These are phyloP conservation scores for Hybognathus amarus DNA, from an alignment of 2,797 vertebrate species.

Conservation along the genomic window DNA sequence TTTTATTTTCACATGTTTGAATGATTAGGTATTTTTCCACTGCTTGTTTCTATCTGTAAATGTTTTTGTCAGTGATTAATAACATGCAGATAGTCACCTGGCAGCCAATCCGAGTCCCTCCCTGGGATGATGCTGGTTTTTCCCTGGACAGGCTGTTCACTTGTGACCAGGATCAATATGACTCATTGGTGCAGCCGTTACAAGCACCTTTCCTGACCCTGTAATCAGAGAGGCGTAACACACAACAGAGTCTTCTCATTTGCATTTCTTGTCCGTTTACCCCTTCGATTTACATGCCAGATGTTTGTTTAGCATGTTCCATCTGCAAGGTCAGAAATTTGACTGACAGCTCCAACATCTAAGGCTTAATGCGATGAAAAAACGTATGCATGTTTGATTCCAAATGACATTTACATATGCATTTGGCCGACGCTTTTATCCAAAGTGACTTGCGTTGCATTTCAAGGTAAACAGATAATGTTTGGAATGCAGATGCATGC, in stretches of 20 bases:
- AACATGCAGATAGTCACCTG: slow-evolving; percentile 34
- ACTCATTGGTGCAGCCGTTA: neutral
- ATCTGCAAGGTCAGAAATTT: slow-evolving; percentile 31
- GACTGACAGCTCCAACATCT: slow-evolving; percentile 26
- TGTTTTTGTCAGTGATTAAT: slow-evolving; percentile 9
- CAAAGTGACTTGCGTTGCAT: no score
- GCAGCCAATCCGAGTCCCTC: slow-evolving; percentile 61
- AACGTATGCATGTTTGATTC: neutral
- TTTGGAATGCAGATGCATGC: neutral
- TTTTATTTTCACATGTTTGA: neutral
- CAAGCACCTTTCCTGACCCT: neutral
- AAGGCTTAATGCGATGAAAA: neutral
- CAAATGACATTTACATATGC: no score
- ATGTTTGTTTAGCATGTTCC: slow-evolving; percentile 29
- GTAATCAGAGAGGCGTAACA: neutral
- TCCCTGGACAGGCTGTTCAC: neutral
- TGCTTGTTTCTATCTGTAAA: slow-evolving; percentile 37
- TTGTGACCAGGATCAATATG: slow-evolving; percentile 2
- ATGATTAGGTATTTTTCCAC: slow-evolving; percentile 27
- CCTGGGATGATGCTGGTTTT: slow-evolving; percentile 54
- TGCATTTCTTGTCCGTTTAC: slow-evolving; percentile 31
- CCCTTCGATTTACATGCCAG: slow-evolving; percentile 37
- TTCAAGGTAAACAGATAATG: neutral
- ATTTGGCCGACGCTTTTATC: no score
- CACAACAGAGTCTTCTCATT: neutral